Evolutionary conservation across 2,113 vertebrate genomes (phyloP), one percentile per base, ranked within the genome.

Genomic region (Catharus minimus): DNA sequence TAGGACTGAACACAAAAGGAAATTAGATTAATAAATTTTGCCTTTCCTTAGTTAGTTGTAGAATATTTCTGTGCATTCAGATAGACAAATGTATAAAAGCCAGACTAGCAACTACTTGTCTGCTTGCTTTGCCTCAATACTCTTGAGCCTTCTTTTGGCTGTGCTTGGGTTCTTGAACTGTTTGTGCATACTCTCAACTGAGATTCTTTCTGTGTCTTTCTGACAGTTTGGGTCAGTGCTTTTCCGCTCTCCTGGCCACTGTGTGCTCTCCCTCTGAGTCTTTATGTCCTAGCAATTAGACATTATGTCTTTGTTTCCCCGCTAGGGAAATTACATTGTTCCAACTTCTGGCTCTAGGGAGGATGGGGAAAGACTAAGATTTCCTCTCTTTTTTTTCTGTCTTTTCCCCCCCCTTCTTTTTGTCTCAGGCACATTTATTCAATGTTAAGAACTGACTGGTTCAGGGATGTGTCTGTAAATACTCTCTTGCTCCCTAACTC

Each of bases 211-310:
- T 30, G 20, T 75, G 5, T 77, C 44, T 65, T 71, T 67, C 49
- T 82, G 81, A 72, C 22, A 10, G 0, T 24, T 27, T 36, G 41
- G 84, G n/a, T 90, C 76, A 77, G 69, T 36, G 41, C 15, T 74
- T 56, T 81, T 88, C 86, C 7, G 7, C 26, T 41, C 52, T 71
- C 30, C 69, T 78, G 83, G 74, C 44, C 73, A 71, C 72, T 27
- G 56, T 11, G 0, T 2, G 9, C 44, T 85, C 67, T 68, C 71
- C 67, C 50, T 75, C 62, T 39, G 71, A 82, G 67, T 36, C 50
- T 44, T 65, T 61, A 79, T 64, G 50, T 50, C 82, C 75, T 23
- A 69, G 52, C 47, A 91, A 74, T 91, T 83, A 90, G 75, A 95
- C 58, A 60, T 75, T 10, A 60, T 85, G 75, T 56, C 71, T 89